phyloP scores from a whole-genome alignment of 2,888 invertebrate species.

The Netelia inedita region DNA sequence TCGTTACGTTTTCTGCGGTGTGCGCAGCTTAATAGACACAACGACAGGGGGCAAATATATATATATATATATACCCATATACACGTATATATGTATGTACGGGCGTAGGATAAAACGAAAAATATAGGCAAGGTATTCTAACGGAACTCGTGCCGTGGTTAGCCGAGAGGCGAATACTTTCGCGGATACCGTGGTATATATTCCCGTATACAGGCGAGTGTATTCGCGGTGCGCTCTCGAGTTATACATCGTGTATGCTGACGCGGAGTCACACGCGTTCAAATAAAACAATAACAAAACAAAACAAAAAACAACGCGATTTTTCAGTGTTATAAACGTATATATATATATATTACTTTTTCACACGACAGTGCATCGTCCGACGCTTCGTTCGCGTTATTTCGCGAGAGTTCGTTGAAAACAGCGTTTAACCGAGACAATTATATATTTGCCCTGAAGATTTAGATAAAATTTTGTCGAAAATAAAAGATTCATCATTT shows the following conservation, averaged over 20 bases:
- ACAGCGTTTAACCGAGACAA: not conserved
- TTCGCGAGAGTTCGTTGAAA: not conserved
- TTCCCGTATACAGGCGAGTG: conserved; percentile 48
- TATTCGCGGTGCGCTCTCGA: conserved; percentile 21
- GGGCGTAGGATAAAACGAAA: conserved; percentile 18
- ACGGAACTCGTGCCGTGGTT: conserved; percentile 61
- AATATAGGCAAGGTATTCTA: conserved; percentile 59
- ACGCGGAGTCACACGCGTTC: conserved; percentile 36
- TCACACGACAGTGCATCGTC: not conserved
- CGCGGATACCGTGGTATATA: conserved; percentile 51
- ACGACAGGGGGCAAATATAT: conserved; percentile 10
- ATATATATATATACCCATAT: not conserved
- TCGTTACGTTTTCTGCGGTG: not conserved
- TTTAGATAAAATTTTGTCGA: not conserved
- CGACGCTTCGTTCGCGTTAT: not conserved
- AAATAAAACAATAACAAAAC: not conserved
- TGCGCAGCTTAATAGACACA: conserved; percentile 15
- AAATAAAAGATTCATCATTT: no score
- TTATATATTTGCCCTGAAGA: not conserved
- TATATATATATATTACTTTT: conserved; percentile 1
- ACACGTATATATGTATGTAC: not conserved
- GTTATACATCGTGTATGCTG: conserved; percentile 40
- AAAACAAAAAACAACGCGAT: no score
- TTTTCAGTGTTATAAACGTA: not conserved
- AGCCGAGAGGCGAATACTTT: conserved; percentile 56